Percentiles rank a stretch among this genome's conserved stretches.
These are phyloP conservation scores for Notarius quadriscutis DNA, from an alignment of 2,113 vertebrate genomes.

Conservation along the genomic window DNA sequence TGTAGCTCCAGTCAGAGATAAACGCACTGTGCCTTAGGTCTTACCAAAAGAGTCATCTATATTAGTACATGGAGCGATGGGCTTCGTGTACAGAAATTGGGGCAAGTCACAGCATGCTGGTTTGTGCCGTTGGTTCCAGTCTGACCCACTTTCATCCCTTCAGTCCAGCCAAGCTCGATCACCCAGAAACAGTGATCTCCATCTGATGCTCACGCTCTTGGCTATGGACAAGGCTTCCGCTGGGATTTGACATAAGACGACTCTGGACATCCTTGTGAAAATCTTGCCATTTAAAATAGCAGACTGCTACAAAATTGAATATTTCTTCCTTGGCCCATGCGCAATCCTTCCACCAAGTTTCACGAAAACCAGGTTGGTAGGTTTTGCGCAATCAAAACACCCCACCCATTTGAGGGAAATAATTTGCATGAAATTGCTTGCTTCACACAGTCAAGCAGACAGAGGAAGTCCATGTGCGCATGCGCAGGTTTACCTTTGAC, in stretches of 20 bases:
- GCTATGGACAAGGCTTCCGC: background rate
- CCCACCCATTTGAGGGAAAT: too few species aligned
- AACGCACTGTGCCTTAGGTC: background rate
- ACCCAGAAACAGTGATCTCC: constrained; percentile 7
- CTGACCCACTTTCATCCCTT: constrained; percentile 44
- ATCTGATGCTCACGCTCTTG: constrained; percentile 3
- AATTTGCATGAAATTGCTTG: too few species aligned
- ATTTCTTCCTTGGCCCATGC: too few species aligned
- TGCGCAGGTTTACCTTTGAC: too few species aligned
- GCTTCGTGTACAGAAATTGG: constrained; percentile 15
- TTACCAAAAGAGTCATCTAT: constrained; percentile 1
- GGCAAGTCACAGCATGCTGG: constrained; percentile 21
- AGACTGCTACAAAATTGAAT: background rate
- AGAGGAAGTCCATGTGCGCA: too few species aligned
- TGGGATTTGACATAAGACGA: background rate
- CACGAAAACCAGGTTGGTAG: too few species aligned
- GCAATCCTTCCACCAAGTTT: too few species aligned
- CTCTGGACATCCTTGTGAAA: background rate
- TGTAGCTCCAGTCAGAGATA: constrained; percentile 19
- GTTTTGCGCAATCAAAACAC: too few species aligned
- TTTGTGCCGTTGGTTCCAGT: constrained; percentile 12
- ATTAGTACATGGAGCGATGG: constrained; percentile 3
- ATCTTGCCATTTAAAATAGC: background rate
- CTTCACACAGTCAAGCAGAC: too few species aligned
- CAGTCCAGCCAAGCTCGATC: constrained; percentile 12